These are phyloP conservation scores for Anthopleura xanthogrammica DNA, from an alignment of 92 coral and sea anemone genomes.

Conservation along the genomic window DNA sequence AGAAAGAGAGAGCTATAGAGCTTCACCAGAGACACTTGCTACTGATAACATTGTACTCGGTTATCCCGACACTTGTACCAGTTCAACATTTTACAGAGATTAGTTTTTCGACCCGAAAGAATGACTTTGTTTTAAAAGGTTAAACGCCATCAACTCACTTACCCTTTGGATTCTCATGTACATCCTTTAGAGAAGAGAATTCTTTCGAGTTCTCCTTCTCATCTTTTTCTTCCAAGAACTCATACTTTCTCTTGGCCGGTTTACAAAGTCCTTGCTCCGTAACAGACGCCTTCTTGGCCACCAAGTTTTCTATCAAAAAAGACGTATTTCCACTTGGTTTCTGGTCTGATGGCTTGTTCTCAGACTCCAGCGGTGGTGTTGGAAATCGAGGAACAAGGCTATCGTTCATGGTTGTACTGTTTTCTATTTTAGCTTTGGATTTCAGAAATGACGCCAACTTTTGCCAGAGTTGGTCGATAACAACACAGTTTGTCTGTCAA, in stretches of 20 bases:
- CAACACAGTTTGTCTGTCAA: background rate
- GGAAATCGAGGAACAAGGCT: background rate
- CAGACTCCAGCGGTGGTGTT: conserved; percentile 6
- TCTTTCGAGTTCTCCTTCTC: background rate
- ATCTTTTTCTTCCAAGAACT: background rate
- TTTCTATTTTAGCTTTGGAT: background rate
- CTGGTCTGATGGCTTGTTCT: background rate
- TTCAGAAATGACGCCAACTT: background rate
- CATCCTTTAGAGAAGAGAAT: background rate
- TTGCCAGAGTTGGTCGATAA: background rate
- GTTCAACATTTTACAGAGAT: too few species aligned
- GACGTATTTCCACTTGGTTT: background rate
- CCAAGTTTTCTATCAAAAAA: conserved; percentile 2
- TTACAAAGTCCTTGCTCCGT: background rate
- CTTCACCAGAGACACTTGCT: too few species aligned
- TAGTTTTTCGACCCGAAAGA: too few species aligned
- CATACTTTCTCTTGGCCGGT: conserved; percentile 3
- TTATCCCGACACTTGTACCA: too few species aligned
- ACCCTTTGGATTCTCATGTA: background rate
- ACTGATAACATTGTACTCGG: too few species aligned
- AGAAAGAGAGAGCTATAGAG: too few species aligned
- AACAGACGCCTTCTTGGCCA: background rate
- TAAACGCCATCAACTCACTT: background rate
- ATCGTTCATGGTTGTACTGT: background rate
- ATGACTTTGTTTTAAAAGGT: background rate